Evolutionary conservation across 2,113 vertebrate species (phyloP), one percentile per base, ranked within the genome.

Genomic region (Hippocampus mohnikei): DNA sequence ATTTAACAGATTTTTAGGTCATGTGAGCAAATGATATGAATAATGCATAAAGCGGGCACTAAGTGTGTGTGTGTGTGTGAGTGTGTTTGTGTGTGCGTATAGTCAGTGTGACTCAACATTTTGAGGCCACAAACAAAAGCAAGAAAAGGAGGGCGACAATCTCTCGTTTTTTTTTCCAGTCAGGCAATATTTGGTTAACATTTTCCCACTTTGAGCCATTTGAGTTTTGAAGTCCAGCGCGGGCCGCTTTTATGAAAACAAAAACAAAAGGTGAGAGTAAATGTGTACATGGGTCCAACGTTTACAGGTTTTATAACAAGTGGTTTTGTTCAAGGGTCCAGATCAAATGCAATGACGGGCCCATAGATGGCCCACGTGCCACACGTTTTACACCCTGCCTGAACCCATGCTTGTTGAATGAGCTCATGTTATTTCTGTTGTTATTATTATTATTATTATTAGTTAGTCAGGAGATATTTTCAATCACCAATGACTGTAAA

Each of bases 1-100:
- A 90, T 88, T 91, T 86, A 90, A 82, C 90, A 89, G 82, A 90
- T 89, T 90, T 90, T 90, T 89, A 88, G 86, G 88, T 89, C 88
- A 90, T 87, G 88, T 90, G 85, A 90, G 84, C 87, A 90, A 89
- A 90, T 88, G 40, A 87, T 88, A 89, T 91, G 88, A 90, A 91
- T 91, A 88, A 90, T 83, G 86, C 88, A 90, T 88, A 73, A 76
- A 72, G 70, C 27, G 78, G 78, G 76, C 82, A 8, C 12, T 27
- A 29, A 12, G 42, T 44, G 42, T 12, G 42, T 44, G 42, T 44
- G 8, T 44, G 42, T 44, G 42, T 50, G 13, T 5, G 48, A 7
- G 48, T 20, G 48, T 7, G 48, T 50, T 18, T 50, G 20, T 53
- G 52, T n/a, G 46, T 13, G 46, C 7, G 46, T 1, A 5, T 48